A percentile compares a stretch with the other conserved stretches of the same genome.
phyloP scores from a whole-genome alignment of 2,888 invertebrate genomes.

The Drosophila birchii region DNA sequence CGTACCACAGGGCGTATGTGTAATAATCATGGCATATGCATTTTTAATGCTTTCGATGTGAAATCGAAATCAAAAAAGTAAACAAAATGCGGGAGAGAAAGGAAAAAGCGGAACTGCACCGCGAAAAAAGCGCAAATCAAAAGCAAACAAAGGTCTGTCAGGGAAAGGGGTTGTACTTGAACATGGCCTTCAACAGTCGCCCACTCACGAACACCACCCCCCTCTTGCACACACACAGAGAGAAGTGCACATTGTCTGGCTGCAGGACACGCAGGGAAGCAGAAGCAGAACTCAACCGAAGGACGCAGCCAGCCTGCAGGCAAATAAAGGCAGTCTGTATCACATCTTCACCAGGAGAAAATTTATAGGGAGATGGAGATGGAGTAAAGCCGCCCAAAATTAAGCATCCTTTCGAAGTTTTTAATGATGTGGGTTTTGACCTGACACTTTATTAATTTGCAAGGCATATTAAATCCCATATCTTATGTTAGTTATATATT shows the following conservation, averaged over 20 bases:
- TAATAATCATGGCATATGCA: slow-evolving; percentile 61
- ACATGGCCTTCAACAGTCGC: slow-evolving; percentile 68
- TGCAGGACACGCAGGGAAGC: slow-evolving; percentile 36
- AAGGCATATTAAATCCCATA: neutral
- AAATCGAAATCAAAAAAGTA: slow-evolving; percentile 47
- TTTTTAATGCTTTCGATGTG: slow-evolving; percentile 60
- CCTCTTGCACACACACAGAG: slow-evolving; percentile 1
- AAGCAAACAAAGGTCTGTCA: slow-evolving; percentile 51
- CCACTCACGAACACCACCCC: slow-evolving; percentile 6
- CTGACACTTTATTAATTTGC: neutral
- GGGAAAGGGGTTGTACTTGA: slow-evolving; percentile 50
- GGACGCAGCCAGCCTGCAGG: slow-evolving; percentile 46
- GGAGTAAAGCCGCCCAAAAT: slow-evolving; percentile 8
- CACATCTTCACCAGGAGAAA: slow-evolving; percentile 1
- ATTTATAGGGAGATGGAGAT: neutral
- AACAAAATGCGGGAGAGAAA: slow-evolving; percentile 5
- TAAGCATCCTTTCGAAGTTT: neutral
- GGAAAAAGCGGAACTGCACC: slow-evolving; percentile 7
- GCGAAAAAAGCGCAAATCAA: slow-evolving; percentile 66
- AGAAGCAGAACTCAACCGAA: slow-evolving; percentile 33
- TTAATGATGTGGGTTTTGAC: neutral
- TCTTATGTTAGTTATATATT: neutral
- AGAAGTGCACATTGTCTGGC: slow-evolving; percentile 53
- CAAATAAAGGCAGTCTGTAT: slow-evolving; percentile 23
- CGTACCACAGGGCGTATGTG: slow-evolving; percentile 59